Evolutionary conservation across 2,888 invertebrate species (phyloP), one percentile per base, ranked within the genome.

Genomic region (Drymonia ruficornis): DNA sequence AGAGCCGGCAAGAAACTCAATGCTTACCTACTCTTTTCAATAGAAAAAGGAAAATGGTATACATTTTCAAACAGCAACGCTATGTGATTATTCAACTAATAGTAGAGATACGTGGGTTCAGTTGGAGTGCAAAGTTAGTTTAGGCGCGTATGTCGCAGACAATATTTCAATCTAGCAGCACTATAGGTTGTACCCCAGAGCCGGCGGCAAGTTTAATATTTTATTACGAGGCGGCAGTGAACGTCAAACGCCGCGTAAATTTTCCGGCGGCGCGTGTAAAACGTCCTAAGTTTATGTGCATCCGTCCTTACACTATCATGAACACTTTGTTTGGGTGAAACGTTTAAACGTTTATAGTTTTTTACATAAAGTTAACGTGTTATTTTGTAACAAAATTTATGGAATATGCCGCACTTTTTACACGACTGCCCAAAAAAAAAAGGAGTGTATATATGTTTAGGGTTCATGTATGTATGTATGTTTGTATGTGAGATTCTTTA

Each of bases 161-260:
- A 58, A 23, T 23, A 28, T 43, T 11, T 9, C 0, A 13, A 0
- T 18, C 23, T 53, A 44, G 47, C 31, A 65, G 58, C 45, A 9
- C 53, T 42, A 29, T 15, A 11, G 18, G 47, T 47, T 49, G 46
- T 53, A 23, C 15, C 59, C 45, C 53, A 49, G 63, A 65, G 67
- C 71, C 59, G 51, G 52, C 56, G 65, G 64, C 58, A 46, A 55
- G 55, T 66, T 70, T 65, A 66, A 70, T 70, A 68, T 65, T 71
- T 66, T 59, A 67, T 55, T 61, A 63, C 54, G 61, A 61, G 50
- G 54, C 53, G 50, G 58, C 38, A 56, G 40, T 53, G 57, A 56
- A 56, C 63, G 63, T 67, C 66, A 64, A 72, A 67, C 63, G 52
- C 49, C 42, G 50, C 52, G 58, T 63, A 67, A 66, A 67, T 65